Conservation (phyloP, 2,113 vertebrate genomes). For the Tragelaphus scriptus region DNA sequence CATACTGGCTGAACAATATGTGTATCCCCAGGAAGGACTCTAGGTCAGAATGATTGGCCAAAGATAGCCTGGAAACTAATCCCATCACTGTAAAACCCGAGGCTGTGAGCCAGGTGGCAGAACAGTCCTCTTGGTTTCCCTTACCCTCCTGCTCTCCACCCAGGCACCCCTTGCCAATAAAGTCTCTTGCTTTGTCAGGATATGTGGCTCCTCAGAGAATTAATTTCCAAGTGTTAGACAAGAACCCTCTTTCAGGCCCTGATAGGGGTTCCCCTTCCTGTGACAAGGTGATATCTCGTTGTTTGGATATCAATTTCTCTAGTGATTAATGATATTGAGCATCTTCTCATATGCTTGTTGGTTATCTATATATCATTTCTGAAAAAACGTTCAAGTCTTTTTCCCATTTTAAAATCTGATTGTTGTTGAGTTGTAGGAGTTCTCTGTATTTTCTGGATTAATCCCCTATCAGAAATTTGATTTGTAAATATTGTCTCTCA, state of each 20-base stretch:
- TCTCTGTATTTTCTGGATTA: background rate
- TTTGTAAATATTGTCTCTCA: background rate
- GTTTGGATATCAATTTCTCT: background rate
- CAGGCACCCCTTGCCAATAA: background rate
- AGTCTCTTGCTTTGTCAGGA: background rate
- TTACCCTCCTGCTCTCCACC: background rate
- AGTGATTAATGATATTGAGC: background rate
- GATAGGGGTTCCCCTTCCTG: background rate
- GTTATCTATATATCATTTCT: background rate
- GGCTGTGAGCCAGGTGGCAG: background rate
- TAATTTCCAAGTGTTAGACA: background rate
- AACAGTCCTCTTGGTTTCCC: background rate
- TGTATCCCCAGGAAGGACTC: background rate
- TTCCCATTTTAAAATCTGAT: background rate
- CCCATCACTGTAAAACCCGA: background rate
- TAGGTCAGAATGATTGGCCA: background rate
- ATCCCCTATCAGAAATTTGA: background rate
- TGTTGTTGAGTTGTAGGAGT: background rate
- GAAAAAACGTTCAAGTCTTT: background rate
- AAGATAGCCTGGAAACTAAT: background rate
- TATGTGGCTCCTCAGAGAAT: background rate
- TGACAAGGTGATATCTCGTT: background rate
- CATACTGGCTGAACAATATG: background rate
- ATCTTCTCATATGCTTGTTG: background rate
- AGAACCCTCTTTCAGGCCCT: background rate